Conservation (phyloP, 2,113 vertebrate genomes). For the Callithrix jacchus region DNA sequence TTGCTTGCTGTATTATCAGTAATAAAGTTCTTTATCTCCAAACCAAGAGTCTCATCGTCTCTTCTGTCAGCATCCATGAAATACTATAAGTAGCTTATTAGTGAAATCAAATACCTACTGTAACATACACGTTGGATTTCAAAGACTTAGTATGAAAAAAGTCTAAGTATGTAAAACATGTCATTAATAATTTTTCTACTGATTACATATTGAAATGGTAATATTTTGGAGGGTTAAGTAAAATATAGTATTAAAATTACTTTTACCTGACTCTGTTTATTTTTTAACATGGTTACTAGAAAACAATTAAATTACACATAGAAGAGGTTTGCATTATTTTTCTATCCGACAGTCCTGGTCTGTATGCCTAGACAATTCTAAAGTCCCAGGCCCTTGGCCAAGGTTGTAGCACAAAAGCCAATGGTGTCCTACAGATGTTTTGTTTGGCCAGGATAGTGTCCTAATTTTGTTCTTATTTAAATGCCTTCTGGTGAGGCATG, state of each 20-base stretch:
- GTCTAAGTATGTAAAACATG: not conserved
- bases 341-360: not conserved
- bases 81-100: not conserved
- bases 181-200: slow-evolving; percentile 1
- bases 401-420: not conserved
- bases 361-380: not conserved
- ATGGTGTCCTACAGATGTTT: not conserved
- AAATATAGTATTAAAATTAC: not conserved
- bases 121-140: not conserved
- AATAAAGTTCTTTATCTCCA: not conserved
- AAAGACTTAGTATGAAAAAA: not conserved
- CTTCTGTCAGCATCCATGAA: not conserved
- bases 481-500: not conserved
- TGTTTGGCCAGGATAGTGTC: not conserved
- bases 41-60: not conserved
- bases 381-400: not conserved
- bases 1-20: not conserved
- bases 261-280: not conserved
- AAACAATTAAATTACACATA: not conserved
- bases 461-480: not conserved
- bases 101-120: not conserved
- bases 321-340: not conserved
- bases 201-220: not conserved
- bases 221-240: not conserved
- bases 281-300: not conserved